phyloP scores from a whole-genome alignment of 2,888 invertebrate species.

The Himalopsyche anomala region DNA sequence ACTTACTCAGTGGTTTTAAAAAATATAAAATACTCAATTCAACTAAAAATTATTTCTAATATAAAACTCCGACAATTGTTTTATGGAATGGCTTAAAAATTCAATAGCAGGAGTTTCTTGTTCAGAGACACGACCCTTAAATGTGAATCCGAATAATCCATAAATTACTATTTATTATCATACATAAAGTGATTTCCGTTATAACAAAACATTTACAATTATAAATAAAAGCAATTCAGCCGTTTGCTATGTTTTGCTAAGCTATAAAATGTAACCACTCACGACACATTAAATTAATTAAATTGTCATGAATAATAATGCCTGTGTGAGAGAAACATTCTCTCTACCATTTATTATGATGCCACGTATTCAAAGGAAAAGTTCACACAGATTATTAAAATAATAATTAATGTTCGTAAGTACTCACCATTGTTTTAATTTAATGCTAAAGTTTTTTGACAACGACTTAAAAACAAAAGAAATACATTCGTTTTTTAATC shows the following conservation, averaged over 20 bases:
- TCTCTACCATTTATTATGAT: constrained; percentile 34
- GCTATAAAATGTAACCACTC: constrained; percentile 35
- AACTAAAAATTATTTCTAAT: too few species aligned
- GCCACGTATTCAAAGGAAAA: constrained; percentile 41
- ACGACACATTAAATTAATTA: constrained; percentile 44
- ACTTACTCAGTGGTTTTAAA: too few species aligned
- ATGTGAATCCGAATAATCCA: too few species aligned
- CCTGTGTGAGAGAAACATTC: constrained; percentile 28
- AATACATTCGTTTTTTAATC: background rate
- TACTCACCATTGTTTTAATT: constrained; percentile 7
- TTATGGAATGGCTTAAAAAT: too few species aligned
- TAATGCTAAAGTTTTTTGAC: background rate
- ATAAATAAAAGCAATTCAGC: background rate
- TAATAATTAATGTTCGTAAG: constrained; percentile 2
- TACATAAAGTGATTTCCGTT: too few species aligned
- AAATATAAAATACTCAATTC: too few species aligned
- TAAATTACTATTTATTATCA: too few species aligned
- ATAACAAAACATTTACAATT: too few species aligned
- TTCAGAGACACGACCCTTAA: too few species aligned
- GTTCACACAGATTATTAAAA: constrained; percentile 31
- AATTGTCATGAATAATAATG: constrained; percentile 44
- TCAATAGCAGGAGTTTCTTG: too few species aligned
- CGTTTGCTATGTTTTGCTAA: background rate
- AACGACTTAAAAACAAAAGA: background rate
- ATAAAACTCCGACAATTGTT: too few species aligned